Base-by-base conservation (phyloP, 2,113 vertebrate genomes). In the Barbus barbus region DNA sequence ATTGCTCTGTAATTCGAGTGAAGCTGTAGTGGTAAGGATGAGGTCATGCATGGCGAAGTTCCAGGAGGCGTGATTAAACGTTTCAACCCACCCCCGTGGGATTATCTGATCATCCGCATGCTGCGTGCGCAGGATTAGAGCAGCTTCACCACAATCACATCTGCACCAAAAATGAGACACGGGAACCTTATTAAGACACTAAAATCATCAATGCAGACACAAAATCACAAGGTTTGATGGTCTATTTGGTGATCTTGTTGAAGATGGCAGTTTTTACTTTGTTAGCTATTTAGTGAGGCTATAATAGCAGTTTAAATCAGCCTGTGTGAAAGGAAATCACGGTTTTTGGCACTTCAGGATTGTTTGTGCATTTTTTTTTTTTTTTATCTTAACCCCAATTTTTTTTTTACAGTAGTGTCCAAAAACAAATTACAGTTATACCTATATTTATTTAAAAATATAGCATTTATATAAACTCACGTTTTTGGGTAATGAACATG, bases 21-120 rank as follows among this genome's bases (percentile, higher is more conserved):
- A 33, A 41, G 22, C 33, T 53, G 63, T 22, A n/a, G 44, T 53
- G 79, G 46, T 53, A 81, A 81, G 31, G 18, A 81, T 81, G 79
- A 81, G 79, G 79, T 81, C 61, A 81, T 81, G 79, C 28, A 69
- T 81, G 63, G 63, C 26, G 14, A 33, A 36, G 41, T 28, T 67
- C 58, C n/a, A 38, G 48, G 48, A 89, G 78, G 24, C 41, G 20
- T 63, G 88, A 90, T 90, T 90, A 92, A 81, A 89, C 84, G 81
- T 83, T 89, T 79, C 9, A 77, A 73, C 87, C 85, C 84, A 83
- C 22, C 87, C 81, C 86, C 73, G 76, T 63, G 80, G 87, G 89
- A 92, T 89, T 85, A 90, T 84, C 31, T 81, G 78, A 82, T 91
- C 83, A 90, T 87, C 85, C 36, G 36, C 51, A 38, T 83, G 86